Base-by-base conservation (phyloP, 1,140 invertebrate species). In the Papilio dardanus region DNA sequence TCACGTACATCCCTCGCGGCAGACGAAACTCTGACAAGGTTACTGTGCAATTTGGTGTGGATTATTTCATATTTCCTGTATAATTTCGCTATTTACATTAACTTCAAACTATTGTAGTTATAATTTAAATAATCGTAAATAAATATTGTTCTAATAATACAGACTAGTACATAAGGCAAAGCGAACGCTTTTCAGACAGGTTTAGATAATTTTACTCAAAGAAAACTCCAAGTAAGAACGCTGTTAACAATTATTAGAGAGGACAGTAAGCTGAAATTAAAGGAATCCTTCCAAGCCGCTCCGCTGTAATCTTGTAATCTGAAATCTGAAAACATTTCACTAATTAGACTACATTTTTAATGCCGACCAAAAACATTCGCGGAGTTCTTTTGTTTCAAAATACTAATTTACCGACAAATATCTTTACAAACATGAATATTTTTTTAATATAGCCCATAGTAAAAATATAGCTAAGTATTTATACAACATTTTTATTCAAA, bases 281-380 rank as follows among this genome's bases (percentile, higher is more conserved):
- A 83, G 42, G 75, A 78, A 81, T 86, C 74, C 82, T 74, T 84
- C 28, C 86, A 81, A 42, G 78, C 78, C 16, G 83, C 90, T 54
- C 78, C 79, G 86, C 88, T 93, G 88, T 86, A 93, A 84, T 92
- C 90, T 88, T 93, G 90, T 88, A 93, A 83, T 77, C 91, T 91
- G 86, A 93, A 93, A 92, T 93, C 91, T 92, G 79, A 88, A 87
- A 89, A 87, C 80, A 88, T 86, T 83, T 79, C 46, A 37, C 76
- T 86, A 88, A 88, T 91, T 88, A 91, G 76, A 69, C 69, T 74
- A 58, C 30, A 67, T 50, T 74, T 74, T 40, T 58, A 58, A 58
- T 58, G 30, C 54, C 21, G 54, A 14, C 54, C 12, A 10, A 28
- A 58, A 58, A 58, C 24, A 58, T 74, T 77, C 68, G 16, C 21